Percentiles rank a stretch among this genome's conserved stretches.
These are phyloP conservation scores for Acanthosepion lycidas DNA, from an alignment of 2,888 invertebrate species.

Conservation along the genomic window DNA sequence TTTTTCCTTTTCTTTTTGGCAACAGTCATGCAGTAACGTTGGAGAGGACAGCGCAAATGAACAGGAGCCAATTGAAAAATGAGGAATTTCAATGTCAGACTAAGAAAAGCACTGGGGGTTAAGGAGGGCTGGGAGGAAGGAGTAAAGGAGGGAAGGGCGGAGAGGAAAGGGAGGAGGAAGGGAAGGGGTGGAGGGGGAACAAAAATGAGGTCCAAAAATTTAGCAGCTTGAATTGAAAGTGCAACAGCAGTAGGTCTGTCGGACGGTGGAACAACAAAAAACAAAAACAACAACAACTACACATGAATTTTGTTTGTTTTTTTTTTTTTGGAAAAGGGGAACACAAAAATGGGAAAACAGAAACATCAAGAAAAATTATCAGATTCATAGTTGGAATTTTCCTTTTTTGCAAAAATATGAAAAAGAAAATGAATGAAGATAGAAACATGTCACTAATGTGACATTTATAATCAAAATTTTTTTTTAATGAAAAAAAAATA, in stretches of 20 bases:
- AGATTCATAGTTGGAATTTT: background rate
- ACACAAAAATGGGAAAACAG: too few species aligned
- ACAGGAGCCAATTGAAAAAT: background rate
- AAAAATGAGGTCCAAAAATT: background rate
- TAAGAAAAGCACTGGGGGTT: background rate
- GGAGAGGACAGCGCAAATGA: constrained; percentile 16
- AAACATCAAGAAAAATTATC: too few species aligned
- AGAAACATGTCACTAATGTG: too few species aligned
- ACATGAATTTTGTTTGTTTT: background rate
- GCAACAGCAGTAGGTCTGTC: constrained; percentile 42
- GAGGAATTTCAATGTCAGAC: background rate
- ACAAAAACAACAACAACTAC: background rate
- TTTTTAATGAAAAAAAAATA: too few species aligned
- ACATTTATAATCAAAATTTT: too few species aligned
- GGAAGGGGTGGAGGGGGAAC: too few species aligned
- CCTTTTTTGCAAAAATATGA: constrained; percentile 39
- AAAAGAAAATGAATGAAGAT: background rate
- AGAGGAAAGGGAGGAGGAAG: background rate
- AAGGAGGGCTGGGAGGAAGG: too few species aligned
- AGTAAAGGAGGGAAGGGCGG: background rate
- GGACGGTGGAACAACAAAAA: constrained; percentile 39
- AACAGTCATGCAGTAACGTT: constrained; percentile 14
- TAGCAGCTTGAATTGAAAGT: constrained; percentile 42
- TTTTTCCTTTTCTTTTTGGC: background rate
- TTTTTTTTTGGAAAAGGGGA: background rate